A percentile compares a stretch with the other conserved stretches of the same genome.
Evolutionary conservation across 2,797 vertebrate genomes (phyloP).

Genomic region (Lagodon rhomboides): DNA sequence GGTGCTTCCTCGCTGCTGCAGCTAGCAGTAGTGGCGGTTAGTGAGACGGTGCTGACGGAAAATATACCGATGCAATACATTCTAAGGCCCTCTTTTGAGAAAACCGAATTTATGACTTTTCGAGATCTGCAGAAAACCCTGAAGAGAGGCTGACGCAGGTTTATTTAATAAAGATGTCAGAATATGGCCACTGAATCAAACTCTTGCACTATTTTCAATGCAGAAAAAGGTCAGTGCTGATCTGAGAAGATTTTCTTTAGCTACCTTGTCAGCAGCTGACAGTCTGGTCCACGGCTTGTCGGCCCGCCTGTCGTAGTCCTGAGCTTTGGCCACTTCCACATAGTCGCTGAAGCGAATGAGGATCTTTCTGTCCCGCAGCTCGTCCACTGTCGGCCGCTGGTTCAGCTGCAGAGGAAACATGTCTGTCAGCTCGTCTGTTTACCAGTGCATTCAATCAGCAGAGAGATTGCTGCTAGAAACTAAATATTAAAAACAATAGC

Average conservation of each 20-base stretch:
- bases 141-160: background rate
- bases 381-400: conserved; percentile 97
- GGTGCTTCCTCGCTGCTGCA: background rate
- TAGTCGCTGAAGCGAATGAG: conserved; percentile 99
- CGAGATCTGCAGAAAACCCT: background rate
- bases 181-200: background rate
- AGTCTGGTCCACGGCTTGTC: conserved; percentile 99
- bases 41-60: background rate
- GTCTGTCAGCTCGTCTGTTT: background rate
- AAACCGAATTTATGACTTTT: background rate
- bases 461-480: background rate
- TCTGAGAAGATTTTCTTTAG: background rate
- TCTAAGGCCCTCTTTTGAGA: background rate
- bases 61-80: no score
- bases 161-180: background rate
- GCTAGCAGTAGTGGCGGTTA: background rate
- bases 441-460: background rate
- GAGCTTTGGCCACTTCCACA: conserved; percentile 99
- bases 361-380: conserved; percentile 97
- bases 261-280: conserved; percentile 97
- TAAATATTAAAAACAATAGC: conserved; percentile 15
- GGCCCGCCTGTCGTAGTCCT: conserved; percentile 97
- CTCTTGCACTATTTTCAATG: background rate
- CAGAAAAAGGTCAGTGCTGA: background rate
- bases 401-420: conserved; percentile 87